Evolutionary conservation across 2,113 vertebrate species (phyloP).

Genomic region (Bufo bufo): DNA sequence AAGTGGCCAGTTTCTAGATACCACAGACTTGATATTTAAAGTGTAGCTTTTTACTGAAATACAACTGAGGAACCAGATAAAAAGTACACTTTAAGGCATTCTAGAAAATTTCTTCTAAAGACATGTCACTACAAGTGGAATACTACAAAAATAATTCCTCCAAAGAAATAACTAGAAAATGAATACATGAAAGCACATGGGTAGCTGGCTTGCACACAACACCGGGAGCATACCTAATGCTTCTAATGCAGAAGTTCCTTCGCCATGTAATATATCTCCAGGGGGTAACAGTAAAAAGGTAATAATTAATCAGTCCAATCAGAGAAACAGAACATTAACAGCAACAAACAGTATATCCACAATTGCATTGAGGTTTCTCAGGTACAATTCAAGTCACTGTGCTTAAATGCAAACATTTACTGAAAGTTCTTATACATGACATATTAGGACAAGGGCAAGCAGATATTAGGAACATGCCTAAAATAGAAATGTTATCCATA

Average conservation of each 20-base stretch:
- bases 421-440: background rate
- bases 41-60: background rate
- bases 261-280: constrained; percentile 87
- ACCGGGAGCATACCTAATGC: constrained; percentile 83
- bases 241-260: constrained; percentile 86
- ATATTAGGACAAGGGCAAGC: constrained; percentile 8
- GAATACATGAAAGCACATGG: constrained; percentile 72
- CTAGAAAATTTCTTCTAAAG: background rate
- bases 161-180: constrained; percentile 59
- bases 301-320: constrained; percentile 81
- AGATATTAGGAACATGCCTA: constrained; percentile 14
- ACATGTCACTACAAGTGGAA: constrained; percentile 72
- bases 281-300: constrained; percentile 79
- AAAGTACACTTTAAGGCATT: background rate
- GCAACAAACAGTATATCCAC: constrained; percentile 65
- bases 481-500: constrained; percentile 7
- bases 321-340: constrained; percentile 73
- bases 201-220: constrained; percentile 81
- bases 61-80: background rate
- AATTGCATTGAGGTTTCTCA: constrained; percentile 29
- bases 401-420: constrained; percentile 10
- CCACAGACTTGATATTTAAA: background rate
- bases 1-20: background rate
- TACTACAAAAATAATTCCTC: constrained; percentile 75
- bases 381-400: background rate